These are phyloP conservation scores for Callyntrura guangdongensis DNA, from an alignment of 2,888 invertebrate genomes.

Conservation along the genomic window DNA sequence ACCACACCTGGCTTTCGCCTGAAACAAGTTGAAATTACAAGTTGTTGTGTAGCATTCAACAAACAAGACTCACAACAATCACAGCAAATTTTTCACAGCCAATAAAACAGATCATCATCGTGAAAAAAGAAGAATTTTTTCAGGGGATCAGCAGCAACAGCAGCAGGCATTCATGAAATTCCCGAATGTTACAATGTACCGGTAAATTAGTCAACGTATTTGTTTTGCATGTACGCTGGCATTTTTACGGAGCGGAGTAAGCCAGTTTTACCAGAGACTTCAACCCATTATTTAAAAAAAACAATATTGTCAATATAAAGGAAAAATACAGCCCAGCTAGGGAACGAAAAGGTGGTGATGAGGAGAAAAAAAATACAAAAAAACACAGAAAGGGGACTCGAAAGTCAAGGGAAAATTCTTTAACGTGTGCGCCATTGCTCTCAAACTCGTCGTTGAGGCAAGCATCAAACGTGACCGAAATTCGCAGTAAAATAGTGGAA, in stretches of 20 bases:
- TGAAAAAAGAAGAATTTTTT: conserved; percentile 50
- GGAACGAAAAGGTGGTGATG: background rate
- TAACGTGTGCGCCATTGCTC: conserved; percentile 33
- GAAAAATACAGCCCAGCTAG: background rate
- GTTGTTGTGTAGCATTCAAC: conserved; percentile 62
- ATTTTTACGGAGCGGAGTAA: conserved; percentile 40
- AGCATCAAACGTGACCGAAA: conserved; percentile 46
- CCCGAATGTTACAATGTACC: conserved; percentile 74
- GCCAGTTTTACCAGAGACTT: conserved; percentile 39
- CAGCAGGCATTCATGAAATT: conserved; percentile 73
- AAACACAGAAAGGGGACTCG: background rate
- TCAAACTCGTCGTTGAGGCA: background rate
- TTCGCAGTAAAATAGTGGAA: conserved; percentile 14
- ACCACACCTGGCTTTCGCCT: conserved; percentile 77
- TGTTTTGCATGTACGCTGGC: conserved; percentile 56
- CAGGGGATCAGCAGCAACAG: conserved; percentile 42
- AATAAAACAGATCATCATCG: conserved; percentile 64
- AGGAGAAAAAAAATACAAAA: background rate
- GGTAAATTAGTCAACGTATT: conserved; percentile 73
- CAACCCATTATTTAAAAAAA: background rate
- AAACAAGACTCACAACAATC: conserved; percentile 60
- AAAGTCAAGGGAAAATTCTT: conserved; percentile 31
- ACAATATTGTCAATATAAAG: background rate
- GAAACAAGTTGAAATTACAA: conserved; percentile 72
- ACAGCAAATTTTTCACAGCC: conserved; percentile 68